Percentiles rank a stretch among this genome's conserved stretches.
phyloP scores from a whole-genome alignment of 2,797 vertebrate genomes.

The Smutsia gigantea region DNA sequence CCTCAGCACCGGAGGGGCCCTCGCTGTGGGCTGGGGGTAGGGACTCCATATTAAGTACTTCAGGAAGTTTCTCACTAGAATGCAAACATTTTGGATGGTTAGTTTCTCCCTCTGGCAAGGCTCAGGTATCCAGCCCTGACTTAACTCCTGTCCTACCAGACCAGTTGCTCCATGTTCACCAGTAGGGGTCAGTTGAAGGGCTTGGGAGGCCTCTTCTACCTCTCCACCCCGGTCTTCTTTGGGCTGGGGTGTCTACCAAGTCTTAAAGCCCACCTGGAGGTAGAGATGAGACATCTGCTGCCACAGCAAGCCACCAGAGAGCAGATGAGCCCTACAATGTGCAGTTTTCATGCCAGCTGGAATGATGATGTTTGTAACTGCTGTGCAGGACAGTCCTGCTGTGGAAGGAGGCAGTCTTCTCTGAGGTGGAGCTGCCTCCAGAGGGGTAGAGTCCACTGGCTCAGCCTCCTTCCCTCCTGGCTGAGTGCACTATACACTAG shows the following conservation, averaged over 20 bases:
- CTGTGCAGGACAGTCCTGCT: neutral
- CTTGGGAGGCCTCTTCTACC: neutral
- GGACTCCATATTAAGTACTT: slow-evolving; percentile 91
- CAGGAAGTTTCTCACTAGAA: slow-evolving; percentile 95
- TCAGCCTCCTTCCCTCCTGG: neutral
- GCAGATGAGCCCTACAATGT: neutral
- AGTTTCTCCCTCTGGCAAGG: slow-evolving; percentile 55
- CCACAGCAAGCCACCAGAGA: slow-evolving; percentile 1
- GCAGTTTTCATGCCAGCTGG: neutral
- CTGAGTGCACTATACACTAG: neutral
- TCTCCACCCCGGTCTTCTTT: neutral
- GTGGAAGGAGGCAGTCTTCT: neutral
- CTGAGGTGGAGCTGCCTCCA: neutral
- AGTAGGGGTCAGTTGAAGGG: neutral
- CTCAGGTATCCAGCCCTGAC: neutral
- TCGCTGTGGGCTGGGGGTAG: slow-evolving; percentile 87
- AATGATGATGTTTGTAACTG: neutral
- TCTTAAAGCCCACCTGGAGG: slow-evolving; percentile 5
- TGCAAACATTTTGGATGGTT: slow-evolving; percentile 67
- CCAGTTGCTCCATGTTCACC: neutral
- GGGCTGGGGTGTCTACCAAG: neutral
- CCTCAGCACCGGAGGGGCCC: slow-evolving; percentile 87
- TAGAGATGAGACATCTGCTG: neutral
- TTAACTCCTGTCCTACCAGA: neutral
- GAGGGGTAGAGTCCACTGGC: neutral